Evolutionary conservation across 2,888 invertebrate genomes (phyloP), one percentile per base, ranked within the genome.

Genomic region (Sabellastarte sp.): DNA sequence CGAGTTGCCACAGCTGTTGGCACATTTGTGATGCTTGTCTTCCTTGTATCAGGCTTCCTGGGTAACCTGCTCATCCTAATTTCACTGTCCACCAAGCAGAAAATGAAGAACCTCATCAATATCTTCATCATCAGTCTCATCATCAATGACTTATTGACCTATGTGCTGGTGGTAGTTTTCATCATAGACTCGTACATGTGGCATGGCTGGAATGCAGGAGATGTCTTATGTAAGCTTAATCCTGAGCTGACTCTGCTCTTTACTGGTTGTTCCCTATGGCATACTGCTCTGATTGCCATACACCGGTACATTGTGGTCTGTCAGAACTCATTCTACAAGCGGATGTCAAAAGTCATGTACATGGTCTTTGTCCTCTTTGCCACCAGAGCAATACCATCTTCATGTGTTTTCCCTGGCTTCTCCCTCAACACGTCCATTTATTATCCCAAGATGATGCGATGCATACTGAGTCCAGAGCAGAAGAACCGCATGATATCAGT

Each of bases 281-380:
- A 81, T 63, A 79, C 80, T 3, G 81, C 78, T 3, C 75, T 81
- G 41, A 81, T 81, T 51, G 79, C 80, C 32, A 77, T 81, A 24
- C 81, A 81, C 65, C 73, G 81, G 3, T 77, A 81, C 30, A 76
- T 81, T 41, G 81, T 81, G 1, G 81, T 81, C 28, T 77, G 77
- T 26, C 78, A 80, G 63, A 80, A 80, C 67, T 74, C 64, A 32
- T 77, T 78, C 63, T 81, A 81, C 71, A 77, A 78, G 69, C 77
- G 77, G 57, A 77, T 81, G 60, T 78, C 80, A 20, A 81, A 80
- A 65, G 74, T 74, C 59, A 75, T 76, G 24, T 81, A 81, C 67
- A 78, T 77, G 0, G 71, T 76, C 41, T 79, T 79, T 61, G 77
- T 81, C n/a, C 68, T 81, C 41, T 73, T 78, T 26, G 76, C 76